Evolutionary conservation across 1,140 invertebrate genomes (phyloP), one percentile per base, ranked within the genome.

Genomic region (Capitella teleta): DNA sequence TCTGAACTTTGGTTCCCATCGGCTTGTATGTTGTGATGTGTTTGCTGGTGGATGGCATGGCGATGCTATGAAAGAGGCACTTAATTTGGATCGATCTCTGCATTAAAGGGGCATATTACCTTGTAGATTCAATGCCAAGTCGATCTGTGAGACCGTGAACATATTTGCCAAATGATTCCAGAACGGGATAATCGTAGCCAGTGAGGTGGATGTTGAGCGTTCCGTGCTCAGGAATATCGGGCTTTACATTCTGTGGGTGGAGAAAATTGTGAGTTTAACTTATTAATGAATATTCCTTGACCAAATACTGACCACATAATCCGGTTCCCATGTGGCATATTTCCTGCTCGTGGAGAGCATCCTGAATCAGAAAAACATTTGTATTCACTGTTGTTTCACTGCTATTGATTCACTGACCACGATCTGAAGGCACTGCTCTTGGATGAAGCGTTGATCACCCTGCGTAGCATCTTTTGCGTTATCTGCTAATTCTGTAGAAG

Each of bases 141-240:
- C 77, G 72, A 58, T 81, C 77, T 26, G 83, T 80, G 55, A 85
- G 67, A 59, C 77, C 79, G 59, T 88, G 80, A 42, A 91, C 73
- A 61, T 82, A 82, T 59, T 77, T 79, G 66, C 86, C 85, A 63
- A 80, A 90, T 58, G 71, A 80, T 73, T 93, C 87, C 37, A 93
- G 63, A 8, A 86, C 59, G 10, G 84, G 77, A 72, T 78, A 93
- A 64, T 87, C 82, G 62, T 89, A 88, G 3, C 86, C 81, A 60
- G 78, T 85, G 23, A 92, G 70, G 74, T 84, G 81, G 28, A 93
- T 73, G 69, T 87, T 86, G 16, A 92, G 59, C 19, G 70, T 69
- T 32, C 82, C 78, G 73, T 85, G 83, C n/a, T 82, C 63, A 21
- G 86, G 85, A 38, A 71, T 55, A 55, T 64, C 57, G 16, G 64